Evolutionary conservation across 1,140 invertebrate genomes (phyloP), one percentile per base, ranked within the genome.

Genomic region (Habropoda laboriosa): DNA sequence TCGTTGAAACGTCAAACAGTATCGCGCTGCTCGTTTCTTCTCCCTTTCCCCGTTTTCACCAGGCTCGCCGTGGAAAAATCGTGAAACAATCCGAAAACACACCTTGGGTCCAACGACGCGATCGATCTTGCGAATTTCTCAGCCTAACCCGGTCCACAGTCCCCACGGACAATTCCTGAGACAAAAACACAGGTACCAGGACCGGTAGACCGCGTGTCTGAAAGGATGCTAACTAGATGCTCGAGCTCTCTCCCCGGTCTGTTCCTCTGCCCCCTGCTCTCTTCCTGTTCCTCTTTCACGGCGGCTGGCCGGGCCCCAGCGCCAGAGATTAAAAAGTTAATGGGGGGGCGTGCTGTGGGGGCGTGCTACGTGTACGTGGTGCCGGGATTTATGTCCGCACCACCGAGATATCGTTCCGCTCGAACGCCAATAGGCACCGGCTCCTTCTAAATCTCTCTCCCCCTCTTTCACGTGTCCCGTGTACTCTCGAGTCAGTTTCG

Each of bases 271-370:
- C 57, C 49, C 49, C 32, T 47, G 51, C 58, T 78, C 77, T 77
- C 72, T 78, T 71, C 75, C 73, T 76, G 73, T 78, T 74, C 61
- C 71, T 75, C 58, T 80, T 60, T 49, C 75, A 58, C 49, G 47
- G 57, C 55, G 77, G 68, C 60, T 68, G 79, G 30, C 12, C 80
- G 67, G 55, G 84, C 61, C 81, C 47, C 76, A 61, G 85, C 82
- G 72, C 74, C 71, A 89, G 88, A 90, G 89, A 90, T 90, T 90
- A 90, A 90, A 90, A 90, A 90, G 89, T 90, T 90, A 90, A 90
- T 90, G 88, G 89, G 81, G 87, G 86, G 89, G 89, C 89, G 89
- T 90, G 88, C 82, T 89, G 88, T 90, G 89, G 89, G 88, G 89
- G 89, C 89, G 89, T 90, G 83, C 86, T 86, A 86, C 85, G 89